Evolutionary conservation across 2,113 vertebrate genomes (phyloP).

Genomic region (Hippocampus zosterae): DNA sequence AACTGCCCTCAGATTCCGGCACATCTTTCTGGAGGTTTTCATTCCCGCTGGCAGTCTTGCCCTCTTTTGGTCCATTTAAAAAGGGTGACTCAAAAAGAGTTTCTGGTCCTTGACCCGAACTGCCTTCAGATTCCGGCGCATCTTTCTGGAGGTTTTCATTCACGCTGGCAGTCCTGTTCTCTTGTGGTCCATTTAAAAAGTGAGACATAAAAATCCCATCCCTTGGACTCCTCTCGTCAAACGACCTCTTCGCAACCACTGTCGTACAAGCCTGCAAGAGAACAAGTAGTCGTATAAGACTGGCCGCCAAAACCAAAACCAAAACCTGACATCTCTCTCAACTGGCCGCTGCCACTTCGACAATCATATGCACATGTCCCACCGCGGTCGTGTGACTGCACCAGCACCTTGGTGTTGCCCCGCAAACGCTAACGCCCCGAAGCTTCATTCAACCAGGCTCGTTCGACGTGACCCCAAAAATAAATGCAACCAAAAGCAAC

Average conservation of each 20-base stretch:
- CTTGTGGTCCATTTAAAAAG: constrained; percentile 32
- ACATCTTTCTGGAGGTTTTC: constrained; percentile 10
- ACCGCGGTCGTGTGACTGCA: constrained; percentile 14
- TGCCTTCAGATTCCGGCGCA: constrained; percentile 2
- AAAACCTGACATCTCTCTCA: constrained; percentile 13
- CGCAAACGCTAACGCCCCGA: constrained; percentile 28
- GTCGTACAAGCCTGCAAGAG: constrained; percentile 66
- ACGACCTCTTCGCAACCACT: constrained; percentile 55
- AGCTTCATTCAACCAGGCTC: constrained; percentile 35
- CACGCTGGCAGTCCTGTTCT: constrained; percentile 7
- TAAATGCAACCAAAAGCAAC: constrained; percentile 26
- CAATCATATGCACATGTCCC: constrained; percentile 16
- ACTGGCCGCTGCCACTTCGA: constrained; percentile 3
- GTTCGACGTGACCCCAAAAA: constrained; percentile 38
- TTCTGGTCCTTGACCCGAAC: constrained; percentile 14
- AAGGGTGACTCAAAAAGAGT: constrained; percentile 31
- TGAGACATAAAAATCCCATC: constrained; percentile 36
- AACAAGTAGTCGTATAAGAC: constrained; percentile 68
- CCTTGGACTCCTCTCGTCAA: constrained; percentile 58
- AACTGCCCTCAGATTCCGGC: constrained; percentile 4
- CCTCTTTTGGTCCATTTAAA: constrained; percentile 28
- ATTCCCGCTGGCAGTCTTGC: constrained; percentile 9
- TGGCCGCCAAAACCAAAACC: constrained; percentile 50
- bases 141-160: constrained; percentile 12
- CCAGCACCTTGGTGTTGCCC: constrained; percentile 59